Percentiles rank a stretch among this genome's conserved stretches.
Conservation (phyloP, 2,797 vertebrate genomes). For the Pseudochirops corinnae region DNA sequence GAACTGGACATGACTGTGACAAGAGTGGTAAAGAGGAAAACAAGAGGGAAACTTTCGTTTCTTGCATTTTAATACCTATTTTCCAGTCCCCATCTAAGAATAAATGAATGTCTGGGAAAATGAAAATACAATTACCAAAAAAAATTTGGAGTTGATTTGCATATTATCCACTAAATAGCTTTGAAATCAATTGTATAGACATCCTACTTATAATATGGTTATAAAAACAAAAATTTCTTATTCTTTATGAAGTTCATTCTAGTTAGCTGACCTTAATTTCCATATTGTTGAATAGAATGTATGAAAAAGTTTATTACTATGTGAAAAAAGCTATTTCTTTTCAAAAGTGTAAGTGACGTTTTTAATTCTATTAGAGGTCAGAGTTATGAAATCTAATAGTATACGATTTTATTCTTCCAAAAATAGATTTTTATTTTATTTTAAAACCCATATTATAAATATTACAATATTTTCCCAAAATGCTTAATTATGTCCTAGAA, state of each 20-base stretch:
- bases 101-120: slow-evolving; percentile 63
- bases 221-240: slow-evolving; percentile 28
- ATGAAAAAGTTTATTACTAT: slow-evolving; percentile 3
- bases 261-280: slow-evolving; percentile 41
- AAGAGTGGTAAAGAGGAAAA: not conserved
- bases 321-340: not conserved
- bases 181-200: slow-evolving; percentile 43
- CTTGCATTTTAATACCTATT: slow-evolving; percentile 50
- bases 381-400: slow-evolving; percentile 5
- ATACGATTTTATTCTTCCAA: not conserved
- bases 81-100: slow-evolving; percentile 51
- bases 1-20: not conserved
- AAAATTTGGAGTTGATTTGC: slow-evolving; percentile 60
- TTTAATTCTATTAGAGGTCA: slow-evolving; percentile 39
- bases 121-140: slow-evolving; percentile 31
- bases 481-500: slow-evolving; percentile 44
- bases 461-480: slow-evolving; percentile 5
- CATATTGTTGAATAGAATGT: slow-evolving; percentile 21
- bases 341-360: not conserved
- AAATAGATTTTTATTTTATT: slow-evolving; percentile 26
- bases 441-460: not conserved
- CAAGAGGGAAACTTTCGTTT: not conserved
- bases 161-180: slow-evolving; percentile 42
- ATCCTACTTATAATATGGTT: slow-evolving; percentile 18
- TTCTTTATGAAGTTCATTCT: slow-evolving; percentile 26